Percentiles rank a stretch among this genome's conserved stretches.
Conservation (phyloP, 2,888 invertebrate genomes). For the Lycocerus yunnanus region DNA sequence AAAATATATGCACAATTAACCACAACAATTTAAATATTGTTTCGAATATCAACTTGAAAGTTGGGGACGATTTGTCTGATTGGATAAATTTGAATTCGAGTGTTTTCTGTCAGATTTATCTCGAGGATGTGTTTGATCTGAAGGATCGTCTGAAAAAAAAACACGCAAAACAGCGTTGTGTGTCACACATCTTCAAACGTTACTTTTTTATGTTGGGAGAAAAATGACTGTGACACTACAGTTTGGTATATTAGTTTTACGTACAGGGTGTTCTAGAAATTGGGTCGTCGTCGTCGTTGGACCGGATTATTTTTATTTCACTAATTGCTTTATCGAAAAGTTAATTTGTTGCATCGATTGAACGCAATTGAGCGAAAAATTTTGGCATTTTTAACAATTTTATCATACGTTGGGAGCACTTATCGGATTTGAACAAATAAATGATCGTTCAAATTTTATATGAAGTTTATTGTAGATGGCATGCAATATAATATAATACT, state of each 20-base stretch:
- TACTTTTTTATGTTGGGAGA: background rate
- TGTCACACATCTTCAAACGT: background rate
- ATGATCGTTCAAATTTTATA: background rate
- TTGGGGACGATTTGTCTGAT: background rate
- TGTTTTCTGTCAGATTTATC: background rate
- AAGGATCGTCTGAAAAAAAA: background rate
- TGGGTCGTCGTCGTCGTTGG: background rate
- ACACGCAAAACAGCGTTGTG: background rate
- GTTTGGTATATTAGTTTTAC: background rate
- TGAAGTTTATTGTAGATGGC: background rate
- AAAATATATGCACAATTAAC: background rate
- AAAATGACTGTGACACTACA: background rate
- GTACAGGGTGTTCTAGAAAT: background rate
- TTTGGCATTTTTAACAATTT: background rate
- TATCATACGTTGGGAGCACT: background rate
- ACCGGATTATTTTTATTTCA: background rate
- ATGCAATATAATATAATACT: background rate
- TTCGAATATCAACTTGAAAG: background rate
- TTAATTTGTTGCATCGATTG: background rate
- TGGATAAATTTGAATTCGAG: background rate
- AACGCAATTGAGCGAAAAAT: background rate
- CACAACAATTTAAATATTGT: background rate
- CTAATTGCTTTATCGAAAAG: background rate
- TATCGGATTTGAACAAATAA: background rate
- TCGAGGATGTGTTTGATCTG: background rate